Base-by-base conservation (phyloP, 2,888 invertebrate genomes). In the Drosophila falleni region DNA sequence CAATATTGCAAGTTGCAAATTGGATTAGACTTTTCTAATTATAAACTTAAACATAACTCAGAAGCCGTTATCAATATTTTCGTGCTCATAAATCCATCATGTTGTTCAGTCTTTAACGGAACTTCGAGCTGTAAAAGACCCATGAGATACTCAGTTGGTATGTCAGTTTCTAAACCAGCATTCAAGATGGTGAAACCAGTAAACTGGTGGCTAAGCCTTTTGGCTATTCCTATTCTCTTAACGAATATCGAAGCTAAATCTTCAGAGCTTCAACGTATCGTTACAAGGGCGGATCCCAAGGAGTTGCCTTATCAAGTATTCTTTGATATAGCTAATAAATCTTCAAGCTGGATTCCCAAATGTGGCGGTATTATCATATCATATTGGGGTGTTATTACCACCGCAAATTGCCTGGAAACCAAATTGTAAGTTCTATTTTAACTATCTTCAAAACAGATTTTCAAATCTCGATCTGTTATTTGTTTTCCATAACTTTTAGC, bases 291-390 rank as follows among this genome's bases (percentile, higher is more conserved):
- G 15, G 19, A 8, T 13, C 13, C 16, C 13, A 42, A 19, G 2
- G 42, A 54, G 16, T 42, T 54, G 16, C 54, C 54, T 3, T 42
- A 41, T 39, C 53, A 53, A 39, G 9, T 37, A n/a, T 53, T 39
- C 5, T 41, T 2, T 29, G 53, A 39, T 15, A 26, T 39, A 26
- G 26, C n/a, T 11, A 39, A 51, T 19, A 15, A 31, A 9, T 29
- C 49, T 15, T n/a, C 5, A 13, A 3, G n/a, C 15, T 51, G 50
- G 50, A 6, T 5, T 6, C 19, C 50, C 11, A 5, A 19, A 1
- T 51, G 50, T 51, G 37, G 50, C 6, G 50, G 35, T 15, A 51
- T 35, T 35, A 51, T 51, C 5, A 5, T 51, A 19, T 37, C 50
- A 3, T 23, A 13, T 3, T 6, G 11, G 1, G 13, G 6, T 23